A percentile compares a stretch with the other conserved stretches of the same genome.
phyloP scores from a whole-genome alignment of 2,797 vertebrate species.

The Lagorchestes hirsutus region DNA sequence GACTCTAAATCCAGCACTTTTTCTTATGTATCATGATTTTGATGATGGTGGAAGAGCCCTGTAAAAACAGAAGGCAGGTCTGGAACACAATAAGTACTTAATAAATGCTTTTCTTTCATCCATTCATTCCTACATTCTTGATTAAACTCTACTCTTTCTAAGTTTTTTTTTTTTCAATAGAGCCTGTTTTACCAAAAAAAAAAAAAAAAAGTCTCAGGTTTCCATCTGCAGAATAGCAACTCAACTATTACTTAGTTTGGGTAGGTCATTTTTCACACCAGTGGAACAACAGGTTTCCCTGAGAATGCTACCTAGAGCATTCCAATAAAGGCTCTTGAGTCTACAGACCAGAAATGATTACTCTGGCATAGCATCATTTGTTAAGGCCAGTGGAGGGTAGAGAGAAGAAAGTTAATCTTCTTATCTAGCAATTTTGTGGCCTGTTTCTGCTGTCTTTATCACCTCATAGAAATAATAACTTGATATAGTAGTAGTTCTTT shows the following conservation, averaged over 20 bases:
- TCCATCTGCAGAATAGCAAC: neutral
- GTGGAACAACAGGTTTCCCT: neutral
- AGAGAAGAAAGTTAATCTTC: neutral
- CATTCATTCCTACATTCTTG: neutral
- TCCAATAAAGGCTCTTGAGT: neutral
- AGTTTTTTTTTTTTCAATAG: neutral
- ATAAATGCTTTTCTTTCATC: neutral
- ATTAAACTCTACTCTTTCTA: neutral
- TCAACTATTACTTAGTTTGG: neutral
- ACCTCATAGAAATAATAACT: neutral
- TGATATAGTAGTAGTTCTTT: neutral
- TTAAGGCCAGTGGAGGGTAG: neutral
- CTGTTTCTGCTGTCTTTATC: neutral
- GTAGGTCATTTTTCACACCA: neutral
- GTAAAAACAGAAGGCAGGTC: neutral
- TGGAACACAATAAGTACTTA: neutral
- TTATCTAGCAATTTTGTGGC: neutral
- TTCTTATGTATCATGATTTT: neutral
- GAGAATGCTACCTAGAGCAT: neutral
- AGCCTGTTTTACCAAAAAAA: neutral
- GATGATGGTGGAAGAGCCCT: neutral
- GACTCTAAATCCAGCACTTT: neutral
- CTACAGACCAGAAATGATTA: neutral
- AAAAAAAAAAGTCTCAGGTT: neutral
- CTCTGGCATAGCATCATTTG: neutral